phyloP scores from a whole-genome alignment of 1,140 invertebrate species.

The Pogonomyrmex californicus region DNA sequence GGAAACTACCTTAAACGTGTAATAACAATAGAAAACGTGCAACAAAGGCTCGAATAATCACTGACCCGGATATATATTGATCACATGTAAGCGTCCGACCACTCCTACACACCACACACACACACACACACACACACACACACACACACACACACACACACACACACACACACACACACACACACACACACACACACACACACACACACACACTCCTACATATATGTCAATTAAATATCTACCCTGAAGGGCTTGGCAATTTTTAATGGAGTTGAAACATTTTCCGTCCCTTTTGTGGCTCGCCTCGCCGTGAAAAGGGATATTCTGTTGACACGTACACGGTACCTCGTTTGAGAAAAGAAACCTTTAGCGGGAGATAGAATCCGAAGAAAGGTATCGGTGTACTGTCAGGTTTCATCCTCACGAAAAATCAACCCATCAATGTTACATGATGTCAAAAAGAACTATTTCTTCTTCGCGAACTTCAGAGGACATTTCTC shows the following conservation, averaged over 20 bases:
- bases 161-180: background rate
- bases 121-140: background rate
- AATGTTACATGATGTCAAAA: slow-evolving; percentile 28
- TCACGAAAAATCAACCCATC: slow-evolving; percentile 29
- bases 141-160: background rate
- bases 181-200: too few species aligned
- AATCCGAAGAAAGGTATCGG: slow-evolving; percentile 24
- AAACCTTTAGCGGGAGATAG: slow-evolving; percentile 37
- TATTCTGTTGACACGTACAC: slow-evolving; percentile 63
- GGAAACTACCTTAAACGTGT: slow-evolving; percentile 56
- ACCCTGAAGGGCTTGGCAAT: slow-evolving; percentile 28
- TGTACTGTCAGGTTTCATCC: slow-evolving; percentile 19
- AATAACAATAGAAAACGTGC: slow-evolving; percentile 58
- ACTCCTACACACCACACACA: background rate
- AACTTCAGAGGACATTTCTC: slow-evolving; percentile 6
- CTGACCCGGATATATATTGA: slow-evolving; percentile 55
- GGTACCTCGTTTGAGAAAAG: slow-evolving; percentile 52
- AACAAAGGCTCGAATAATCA: slow-evolving; percentile 59
- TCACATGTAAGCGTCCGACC: slow-evolving; percentile 21
- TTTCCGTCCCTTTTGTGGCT: slow-evolving; percentile 61
- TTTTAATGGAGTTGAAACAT: slow-evolving; percentile 66
- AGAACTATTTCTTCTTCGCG: background rate
- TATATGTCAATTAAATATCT: slow-evolving; percentile 74
- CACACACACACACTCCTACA: background rate
- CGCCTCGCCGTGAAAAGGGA: slow-evolving; percentile 50